Percentiles rank a stretch among this genome's conserved stretches.
phyloP scores from a whole-genome alignment of 2,888 invertebrate genomes.

The Hesperia comma region DNA sequence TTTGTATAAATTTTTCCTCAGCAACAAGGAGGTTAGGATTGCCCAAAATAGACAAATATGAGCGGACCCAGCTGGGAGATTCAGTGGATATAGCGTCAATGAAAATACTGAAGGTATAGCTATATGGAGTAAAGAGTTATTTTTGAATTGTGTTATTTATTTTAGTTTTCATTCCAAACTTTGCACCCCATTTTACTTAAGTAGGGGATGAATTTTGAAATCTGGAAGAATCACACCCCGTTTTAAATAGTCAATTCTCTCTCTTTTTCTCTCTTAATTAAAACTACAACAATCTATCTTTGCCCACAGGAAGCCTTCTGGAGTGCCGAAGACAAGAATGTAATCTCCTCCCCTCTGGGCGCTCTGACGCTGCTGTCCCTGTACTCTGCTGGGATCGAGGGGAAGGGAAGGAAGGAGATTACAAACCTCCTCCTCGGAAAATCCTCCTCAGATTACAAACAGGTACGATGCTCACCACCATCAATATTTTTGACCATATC shows the following conservation, averaged over 20 bases:
- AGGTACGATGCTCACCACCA: conserved; percentile 44
- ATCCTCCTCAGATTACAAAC: conserved; percentile 46
- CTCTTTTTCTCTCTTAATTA: too few species aligned
- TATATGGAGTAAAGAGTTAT: too few species aligned
- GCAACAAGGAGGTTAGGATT: not conserved
- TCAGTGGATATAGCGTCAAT: conserved; percentile 58
- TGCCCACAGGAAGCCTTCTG: conserved; percentile 52
- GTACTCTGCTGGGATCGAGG: conserved; percentile 52
- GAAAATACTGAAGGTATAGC: conserved; percentile 57
- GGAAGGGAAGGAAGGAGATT: conserved; percentile 48
- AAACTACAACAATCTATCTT: not conserved
- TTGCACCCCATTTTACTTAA: too few species aligned
- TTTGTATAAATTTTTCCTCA: not conserved
- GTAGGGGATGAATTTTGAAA: too few species aligned
- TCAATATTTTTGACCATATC: too few species aligned
- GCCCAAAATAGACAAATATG: conserved; percentile 44
- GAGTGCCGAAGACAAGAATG: conserved; percentile 52
- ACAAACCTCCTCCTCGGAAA: conserved; percentile 51
- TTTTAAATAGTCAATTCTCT: too few species aligned
- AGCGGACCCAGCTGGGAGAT: conserved; percentile 54
- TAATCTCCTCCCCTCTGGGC: conserved; percentile 59
- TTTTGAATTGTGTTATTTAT: too few species aligned
- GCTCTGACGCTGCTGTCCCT: conserved; percentile 54
- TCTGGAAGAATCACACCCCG: too few species aligned
- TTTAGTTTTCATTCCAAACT: too few species aligned